Conservation (phyloP, 2,888 invertebrate genomes). For the Ceriagrion tenellum region DNA sequence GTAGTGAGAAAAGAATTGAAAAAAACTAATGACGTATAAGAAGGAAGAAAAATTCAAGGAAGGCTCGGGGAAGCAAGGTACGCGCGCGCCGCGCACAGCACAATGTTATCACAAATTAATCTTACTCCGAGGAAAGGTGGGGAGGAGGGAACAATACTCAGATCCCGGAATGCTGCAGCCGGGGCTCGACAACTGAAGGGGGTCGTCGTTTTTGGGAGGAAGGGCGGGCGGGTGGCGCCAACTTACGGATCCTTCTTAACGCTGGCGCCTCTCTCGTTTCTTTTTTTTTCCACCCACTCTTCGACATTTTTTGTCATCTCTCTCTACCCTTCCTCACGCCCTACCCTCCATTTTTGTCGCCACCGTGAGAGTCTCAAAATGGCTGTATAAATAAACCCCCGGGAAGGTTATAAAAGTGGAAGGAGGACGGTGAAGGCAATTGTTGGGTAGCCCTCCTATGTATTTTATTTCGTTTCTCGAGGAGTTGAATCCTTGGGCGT, state of each 20-base stretch:
- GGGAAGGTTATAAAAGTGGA: conserved; percentile 1
- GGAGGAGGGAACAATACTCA: not conserved
- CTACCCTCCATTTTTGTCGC: not conserved
- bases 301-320: too few relatives aligned
- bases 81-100: not conserved
- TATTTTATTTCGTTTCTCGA: not conserved
- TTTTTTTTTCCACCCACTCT: not conserved
- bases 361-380: not conserved
- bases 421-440: not conserved
- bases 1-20: too few relatives aligned
- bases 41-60: not conserved
- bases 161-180: not conserved
- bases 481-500: not conserved
- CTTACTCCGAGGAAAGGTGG: not conserved
- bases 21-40: too few relatives aligned
- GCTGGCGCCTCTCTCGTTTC: not conserved
- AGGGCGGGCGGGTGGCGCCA: not conserved
- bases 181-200: not conserved
- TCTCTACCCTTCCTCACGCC: too few relatives aligned
- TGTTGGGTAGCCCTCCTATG: not conserved
- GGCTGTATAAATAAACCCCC: conserved; percentile 24
- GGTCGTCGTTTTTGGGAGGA: not conserved
- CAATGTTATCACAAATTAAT: conserved; percentile 16
- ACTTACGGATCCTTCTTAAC: not conserved
- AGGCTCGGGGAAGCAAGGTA: not conserved